Percentiles rank a stretch among this genome's conserved stretches.
phyloP scores from a whole-genome alignment of 2,113 vertebrate genomes.

The Phodopus roborovskii region DNA sequence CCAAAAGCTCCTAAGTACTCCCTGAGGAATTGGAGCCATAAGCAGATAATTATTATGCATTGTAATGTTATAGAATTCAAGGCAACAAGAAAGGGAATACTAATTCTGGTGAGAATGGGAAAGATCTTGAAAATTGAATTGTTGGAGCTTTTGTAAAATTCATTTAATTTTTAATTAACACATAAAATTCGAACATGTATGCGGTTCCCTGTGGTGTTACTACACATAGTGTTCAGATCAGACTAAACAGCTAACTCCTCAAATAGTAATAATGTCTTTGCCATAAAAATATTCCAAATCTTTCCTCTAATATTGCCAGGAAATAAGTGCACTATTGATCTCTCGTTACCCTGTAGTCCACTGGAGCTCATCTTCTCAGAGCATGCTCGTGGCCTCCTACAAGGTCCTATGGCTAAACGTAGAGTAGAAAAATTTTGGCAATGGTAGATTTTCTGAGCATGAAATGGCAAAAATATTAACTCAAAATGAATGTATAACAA shows the following conservation, averaged over 20 bases:
- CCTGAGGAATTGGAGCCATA: neutral
- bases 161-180: neutral
- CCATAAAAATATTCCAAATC: neutral
- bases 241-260: neutral
- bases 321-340: neutral
- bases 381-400: neutral
- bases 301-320: neutral
- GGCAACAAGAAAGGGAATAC: neutral
- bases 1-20: slow-evolving; percentile 8
- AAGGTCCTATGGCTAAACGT: neutral
- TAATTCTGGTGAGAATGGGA: neutral
- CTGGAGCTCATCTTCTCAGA: neutral
- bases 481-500: neutral
- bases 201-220: neutral
- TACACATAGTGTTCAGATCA: neutral
- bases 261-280: neutral
- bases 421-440: neutral
- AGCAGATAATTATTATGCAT: neutral
- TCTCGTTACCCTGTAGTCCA: neutral
- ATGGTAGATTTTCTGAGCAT: neutral
- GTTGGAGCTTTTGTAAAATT: neutral
- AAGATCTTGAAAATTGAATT: neutral
- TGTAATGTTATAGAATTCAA: slow-evolving; percentile 22
- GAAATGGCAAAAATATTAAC: neutral
- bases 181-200: neutral